phyloP scores from a whole-genome alignment of 2,113 vertebrate species.

The Alexandromys fortis region DNA sequence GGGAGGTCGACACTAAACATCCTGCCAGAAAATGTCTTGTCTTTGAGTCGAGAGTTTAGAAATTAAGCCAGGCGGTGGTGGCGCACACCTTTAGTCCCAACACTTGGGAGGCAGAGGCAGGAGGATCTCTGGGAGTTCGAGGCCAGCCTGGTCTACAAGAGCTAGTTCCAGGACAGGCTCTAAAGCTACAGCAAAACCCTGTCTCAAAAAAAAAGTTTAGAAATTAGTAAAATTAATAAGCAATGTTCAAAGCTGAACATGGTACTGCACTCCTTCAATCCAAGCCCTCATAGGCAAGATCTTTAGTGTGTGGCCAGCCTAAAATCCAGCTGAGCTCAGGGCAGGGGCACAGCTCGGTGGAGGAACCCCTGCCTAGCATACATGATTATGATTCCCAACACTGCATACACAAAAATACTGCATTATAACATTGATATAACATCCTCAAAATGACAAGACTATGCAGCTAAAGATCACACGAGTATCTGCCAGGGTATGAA shows the following conservation, averaged over 20 bases:
- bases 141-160: too few relatives aligned
- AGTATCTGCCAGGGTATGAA: background rate
- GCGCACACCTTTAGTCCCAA: too few relatives aligned
- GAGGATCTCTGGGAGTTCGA: too few relatives aligned
- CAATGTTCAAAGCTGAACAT: background rate
- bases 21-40: background rate
- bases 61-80: background rate
- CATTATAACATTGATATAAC: background rate
- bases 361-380: background rate
- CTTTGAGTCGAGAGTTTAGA: conserved; percentile 18
- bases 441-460: conserved; percentile 23
- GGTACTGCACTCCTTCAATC: background rate
- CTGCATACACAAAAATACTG: background rate
- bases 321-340: background rate
- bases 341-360: background rate
- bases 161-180: too few relatives aligned
- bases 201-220: background rate
- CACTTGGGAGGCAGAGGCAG: too few relatives aligned
- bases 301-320: background rate
- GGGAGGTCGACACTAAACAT: background rate
- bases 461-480: background rate
- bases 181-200: too few relatives aligned
- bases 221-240: conserved; percentile 16
- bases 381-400: background rate
- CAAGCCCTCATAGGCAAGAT: background rate